Base-by-base conservation (phyloP, 2,113 vertebrate genomes). In the Lucifuga dentata region DNA sequence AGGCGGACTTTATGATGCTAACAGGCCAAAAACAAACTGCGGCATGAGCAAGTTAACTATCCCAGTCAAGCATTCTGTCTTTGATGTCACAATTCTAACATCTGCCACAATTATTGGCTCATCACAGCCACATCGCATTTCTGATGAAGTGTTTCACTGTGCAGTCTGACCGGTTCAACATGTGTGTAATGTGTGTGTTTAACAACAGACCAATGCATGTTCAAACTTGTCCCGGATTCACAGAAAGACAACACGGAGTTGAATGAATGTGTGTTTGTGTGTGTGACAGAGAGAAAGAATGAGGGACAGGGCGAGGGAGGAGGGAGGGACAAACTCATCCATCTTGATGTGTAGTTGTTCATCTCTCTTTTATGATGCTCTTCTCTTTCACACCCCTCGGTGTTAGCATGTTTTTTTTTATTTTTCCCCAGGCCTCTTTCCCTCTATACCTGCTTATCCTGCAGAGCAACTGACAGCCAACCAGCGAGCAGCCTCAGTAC, bases 141-240 rank as follows among this genome's bases (percentile, higher is more conserved):
- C 77, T 67, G 65, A 50, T 81, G 64, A 84, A 56, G 39, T 59
- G 32, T 44, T 60, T 35, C 56, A 45, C 35, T 51, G 81, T 62
- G 69, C 70, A 24, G 80, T 68, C 57, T 73, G 73, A 85, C 80
- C 44, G 79, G 83, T 86, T 80, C 51, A 50, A 67, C 76, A 38
- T 15, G 66, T 68, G 55, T 59, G 20, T 29, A 15, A 51, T 23
- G 62, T 52, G 67, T 44, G 76, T 69, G 38, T 53, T 71, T 43
- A 15, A 62, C 71, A 53, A 48, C 8, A 0, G 62, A 49, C 38
- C 1, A 0, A 1, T 8, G 40, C 86, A 7, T 64, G 87, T 83
- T 68, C 68, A 29, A 55, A 83, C 87, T 69, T 62, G 89, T 81
- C 67, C 38, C 8, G 55, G 19, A 72, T 59, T 70, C 55, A 65